A percentile compares a stretch with the other conserved stretches of the same genome.
Evolutionary conservation across 2,888 invertebrate genomes (phyloP).

Genomic region (Mythimna lalbum): DNA sequence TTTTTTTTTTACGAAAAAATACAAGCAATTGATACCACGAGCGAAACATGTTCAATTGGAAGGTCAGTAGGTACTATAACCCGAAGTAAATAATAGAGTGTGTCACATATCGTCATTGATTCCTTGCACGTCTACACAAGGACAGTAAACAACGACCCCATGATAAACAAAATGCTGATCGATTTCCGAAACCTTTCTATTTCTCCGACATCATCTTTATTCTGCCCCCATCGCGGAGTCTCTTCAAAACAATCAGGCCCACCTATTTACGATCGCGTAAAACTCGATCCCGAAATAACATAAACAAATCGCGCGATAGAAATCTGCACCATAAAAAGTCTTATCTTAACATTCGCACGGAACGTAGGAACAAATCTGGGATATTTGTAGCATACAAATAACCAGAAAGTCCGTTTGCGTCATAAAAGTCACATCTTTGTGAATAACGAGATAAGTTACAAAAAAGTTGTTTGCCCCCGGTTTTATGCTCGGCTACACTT

Average conservation of each 20-base stretch:
- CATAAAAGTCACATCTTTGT: constrained; percentile 87
- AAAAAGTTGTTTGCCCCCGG: constrained; percentile 80
- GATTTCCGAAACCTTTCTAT: neutral
- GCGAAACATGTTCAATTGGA: too few relatives aligned
- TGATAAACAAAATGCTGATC: neutral
- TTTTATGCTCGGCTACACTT: constrained; percentile 81
- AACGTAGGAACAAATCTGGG: constrained; percentile 75
- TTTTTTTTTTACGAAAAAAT: too few relatives aligned
- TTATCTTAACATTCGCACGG: constrained; percentile 69
- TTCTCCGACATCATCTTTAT: constrained; percentile 13
- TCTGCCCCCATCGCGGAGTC: constrained; percentile 8
- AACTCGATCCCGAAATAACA: constrained; percentile 55
- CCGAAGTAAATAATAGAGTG: neutral
- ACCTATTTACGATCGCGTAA: constrained; percentile 54
- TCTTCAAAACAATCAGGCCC: constrained; percentile 48
- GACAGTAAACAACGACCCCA: neutral
- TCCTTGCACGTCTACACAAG: neutral
- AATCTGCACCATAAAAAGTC: constrained; percentile 67
- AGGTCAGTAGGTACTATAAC: too few relatives aligned
- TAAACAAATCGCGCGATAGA: constrained; percentile 70
- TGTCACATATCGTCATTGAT: neutral
- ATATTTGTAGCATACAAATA: constrained; percentile 83
- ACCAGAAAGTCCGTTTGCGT: constrained; percentile 82
- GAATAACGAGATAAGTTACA: constrained; percentile 87
- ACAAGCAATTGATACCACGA: too few relatives aligned